A percentile compares a stretch with the other conserved stretches of the same genome.
These are phyloP conservation scores for Zoanthus sansibaricus DNA, from an alignment of 92 coral and sea anemone species.

Conservation along the genomic window DNA sequence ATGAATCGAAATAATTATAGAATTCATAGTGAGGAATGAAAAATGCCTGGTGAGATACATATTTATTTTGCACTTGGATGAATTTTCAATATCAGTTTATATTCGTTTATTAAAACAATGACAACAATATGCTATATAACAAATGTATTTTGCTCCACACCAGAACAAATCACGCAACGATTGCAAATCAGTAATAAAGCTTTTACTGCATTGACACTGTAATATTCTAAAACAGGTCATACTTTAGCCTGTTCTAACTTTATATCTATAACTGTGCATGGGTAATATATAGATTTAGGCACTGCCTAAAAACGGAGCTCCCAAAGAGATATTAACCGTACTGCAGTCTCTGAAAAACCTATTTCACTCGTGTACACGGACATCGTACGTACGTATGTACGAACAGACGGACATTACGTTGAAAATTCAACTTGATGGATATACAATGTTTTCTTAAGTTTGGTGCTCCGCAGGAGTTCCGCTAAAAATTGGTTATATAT, in stretches of 20 bases:
- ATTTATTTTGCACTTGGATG: background rate
- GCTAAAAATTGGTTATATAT: background rate
- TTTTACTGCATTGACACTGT: background rate
- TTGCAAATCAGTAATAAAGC: background rate
- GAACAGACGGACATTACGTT: too few species aligned
- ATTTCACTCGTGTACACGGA: too few species aligned
- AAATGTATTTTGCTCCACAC: background rate
- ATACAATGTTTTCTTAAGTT: too few species aligned
- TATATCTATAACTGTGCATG: too few species aligned
- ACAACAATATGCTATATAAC: background rate
- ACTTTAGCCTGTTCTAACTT: too few species aligned
- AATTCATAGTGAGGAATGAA: background rate
- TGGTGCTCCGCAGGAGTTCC: too few species aligned
- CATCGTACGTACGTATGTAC: too few species aligned
- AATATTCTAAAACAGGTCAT: background rate
- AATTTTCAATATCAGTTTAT: background rate
- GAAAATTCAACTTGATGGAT: too few species aligned
- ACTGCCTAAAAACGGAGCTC: too few species aligned
- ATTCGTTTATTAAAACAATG: background rate
- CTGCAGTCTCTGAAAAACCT: too few species aligned
- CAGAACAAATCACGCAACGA: background rate
- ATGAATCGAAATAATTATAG: background rate
- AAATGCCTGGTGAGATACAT: background rate
- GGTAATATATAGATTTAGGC: too few species aligned
- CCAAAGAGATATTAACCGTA: too few species aligned